Conservation (phyloP, 2,888 invertebrate species). For the Pseudoips prasinana region DNA sequence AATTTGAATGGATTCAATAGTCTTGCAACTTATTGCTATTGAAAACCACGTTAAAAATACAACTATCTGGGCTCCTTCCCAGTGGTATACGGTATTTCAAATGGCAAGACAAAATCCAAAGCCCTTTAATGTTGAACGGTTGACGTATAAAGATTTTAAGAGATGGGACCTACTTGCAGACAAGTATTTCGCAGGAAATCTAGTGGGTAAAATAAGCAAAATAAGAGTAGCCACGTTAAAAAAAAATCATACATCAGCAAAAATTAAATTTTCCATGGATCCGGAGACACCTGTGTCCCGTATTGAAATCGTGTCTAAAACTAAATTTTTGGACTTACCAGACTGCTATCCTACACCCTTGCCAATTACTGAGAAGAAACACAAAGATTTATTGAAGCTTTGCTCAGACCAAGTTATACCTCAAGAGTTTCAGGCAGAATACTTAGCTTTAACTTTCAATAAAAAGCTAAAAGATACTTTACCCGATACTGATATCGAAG, state of each 20-base stretch:
- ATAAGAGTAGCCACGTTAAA: slow-evolving; percentile 5
- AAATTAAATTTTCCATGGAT: slow-evolving; percentile 1
- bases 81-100: slow-evolving; percentile 9
- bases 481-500: slow-evolving; percentile 2
- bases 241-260: neutral
- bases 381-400: slow-evolving; percentile 4
- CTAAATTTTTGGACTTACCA: neutral
- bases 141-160: too few species aligned
- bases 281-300: slow-evolving; percentile 1
- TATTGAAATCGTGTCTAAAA: slow-evolving; percentile 5
- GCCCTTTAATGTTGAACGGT: slow-evolving; percentile 1
- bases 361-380: slow-evolving; percentile 3
- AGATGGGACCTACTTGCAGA: neutral
- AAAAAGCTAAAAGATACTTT: slow-evolving; percentile 5
- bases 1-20: too few species aligned
- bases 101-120: slow-evolving; percentile 9
- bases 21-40: too few species aligned
- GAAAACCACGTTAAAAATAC: slow-evolving; percentile 14
- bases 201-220: slow-evolving; percentile 4
- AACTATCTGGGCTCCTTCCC: slow-evolving; percentile 17
- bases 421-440: slow-evolving; percentile 8
- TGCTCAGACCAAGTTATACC: slow-evolving; percentile 3
- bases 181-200: slow-evolving; percentile 4
- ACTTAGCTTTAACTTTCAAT: slow-evolving; percentile 1
- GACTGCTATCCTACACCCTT: slow-evolving; percentile 1